Evolutionary conservation across 1,140 invertebrate genomes (phyloP), one percentile per base, ranked within the genome.

Genomic region (Hermetia illucens): DNA sequence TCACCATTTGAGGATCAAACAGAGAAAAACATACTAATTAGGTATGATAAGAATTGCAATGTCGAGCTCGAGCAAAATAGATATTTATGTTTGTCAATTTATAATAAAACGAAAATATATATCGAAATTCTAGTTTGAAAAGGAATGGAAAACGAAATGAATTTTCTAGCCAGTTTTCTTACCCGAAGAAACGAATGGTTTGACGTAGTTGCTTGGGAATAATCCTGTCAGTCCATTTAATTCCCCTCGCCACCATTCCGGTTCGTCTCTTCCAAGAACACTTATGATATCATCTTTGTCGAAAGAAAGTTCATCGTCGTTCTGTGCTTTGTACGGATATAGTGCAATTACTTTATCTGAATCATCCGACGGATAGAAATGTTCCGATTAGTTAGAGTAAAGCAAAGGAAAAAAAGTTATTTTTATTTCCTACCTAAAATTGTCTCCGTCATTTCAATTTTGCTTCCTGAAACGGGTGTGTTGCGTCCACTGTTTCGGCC

Each of bases 201-300:
- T 52, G 35, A 92, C 87, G 64, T 92, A 93, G 64, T 92, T 93
- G 63, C 85, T 89, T 17, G 89, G 89, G 60, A 94, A 94, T 21
- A 93, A 68, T 12, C 89, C 89, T 3, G 80, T 79, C 37, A 77
- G 69, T 10, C 87, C 89, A 43, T 88, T 83, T 5, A 90, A 66
- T 67, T 91, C 86, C 27, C 93, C 93, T 58, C 80, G 80, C 92
- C 93, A 97, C 93, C 93, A 98, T 37, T 89, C 80, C 27, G 82
- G 77, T 56, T 96, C 92, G 44, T 93, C 88, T 47, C 91, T 79
- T 36, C 83, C 82, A 8, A 94, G 70, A 9, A 98, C 80, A 29
- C 78, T 82, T 39, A 97, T 94, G 32, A 94, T 82, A 51, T 92
- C 87, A 52, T 90, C 90, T 62, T 93, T 92, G 38, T 87, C 78